Evolutionary conservation across 1,140 invertebrate species (phyloP), one percentile per base, ranked within the genome.

Genomic region (Caenorhabditis brenneri): DNA sequence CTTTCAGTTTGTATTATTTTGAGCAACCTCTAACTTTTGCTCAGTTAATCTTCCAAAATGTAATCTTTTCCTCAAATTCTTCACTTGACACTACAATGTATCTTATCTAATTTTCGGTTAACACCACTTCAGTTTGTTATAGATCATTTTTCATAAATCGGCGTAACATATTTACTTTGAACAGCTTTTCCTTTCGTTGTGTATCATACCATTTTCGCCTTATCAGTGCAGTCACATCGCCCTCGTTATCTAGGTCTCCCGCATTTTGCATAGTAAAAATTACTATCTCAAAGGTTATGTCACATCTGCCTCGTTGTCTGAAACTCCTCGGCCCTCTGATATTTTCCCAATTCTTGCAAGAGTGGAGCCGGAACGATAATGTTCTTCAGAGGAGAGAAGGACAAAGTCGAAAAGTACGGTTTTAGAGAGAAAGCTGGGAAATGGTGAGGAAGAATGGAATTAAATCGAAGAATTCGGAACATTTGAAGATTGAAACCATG

Each of bases 161-260:
- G 65, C 36, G 36, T 74, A 74, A 74, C n/a, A 74, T 74, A 74
- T 74, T 74, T 74, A 74, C 65, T 42, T 74, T 74, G 65, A 74
- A 74, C 65, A 74, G 36, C 22, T 42, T 74, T 42, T 42, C 22
- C 22, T 12, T n/a, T n/a, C n/a, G n/a, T n/a, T n/a, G 12, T 36
- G n/a, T 74, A 74, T 74, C 65, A 74, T 15, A 74, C 65, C 65
- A 74, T 19, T 46, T 74, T 24, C 15, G 6, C 58, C 65, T 74
- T 74, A 74, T 74, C 65, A 74, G 12, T 24, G 24, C 22, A 65
- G 65, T 74, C 65, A 74, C 65, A 74, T 42, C 65, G n/a, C 36
- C 15, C 65, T 74, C 65, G 33, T 74, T 24, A 42, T 74, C 65
- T 74, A 19, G 15, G 36, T 46, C 36, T 46, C 65, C 19, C 36